These are phyloP conservation scores for Nothoprocta perdicaria DNA, from an alignment of 2,113 vertebrate species.

Conservation along the genomic window DNA sequence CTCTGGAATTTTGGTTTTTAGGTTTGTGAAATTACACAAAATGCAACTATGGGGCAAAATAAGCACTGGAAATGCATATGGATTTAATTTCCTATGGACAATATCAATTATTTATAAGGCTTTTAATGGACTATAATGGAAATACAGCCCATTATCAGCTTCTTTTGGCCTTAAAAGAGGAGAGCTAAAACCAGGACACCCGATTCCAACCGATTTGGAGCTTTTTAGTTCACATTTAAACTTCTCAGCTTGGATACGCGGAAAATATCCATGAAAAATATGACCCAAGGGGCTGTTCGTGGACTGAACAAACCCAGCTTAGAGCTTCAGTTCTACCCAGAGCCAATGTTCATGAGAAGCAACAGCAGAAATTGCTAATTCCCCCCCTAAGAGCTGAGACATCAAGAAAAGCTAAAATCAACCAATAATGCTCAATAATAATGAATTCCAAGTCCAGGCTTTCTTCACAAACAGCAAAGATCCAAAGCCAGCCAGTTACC, in stretches of 20 bases:
- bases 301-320: neutral
- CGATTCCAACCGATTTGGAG: neutral
- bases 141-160: neutral
- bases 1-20: rapidly evolving
- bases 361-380: neutral
- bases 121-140: no score
- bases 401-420: neutral
- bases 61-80: neutral
- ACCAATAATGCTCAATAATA: neutral
- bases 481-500: neutral
- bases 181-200: neutral
- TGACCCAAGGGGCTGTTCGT: neutral
- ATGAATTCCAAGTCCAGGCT: neutral
- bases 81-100: neutral
- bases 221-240: neutral
- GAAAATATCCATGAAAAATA: neutral
- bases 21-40: neutral
- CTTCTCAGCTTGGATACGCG: neutral
- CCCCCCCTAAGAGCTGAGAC: neutral
- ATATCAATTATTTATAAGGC: neutral
- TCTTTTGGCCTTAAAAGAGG: neutral
- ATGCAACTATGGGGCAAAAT: neutral
- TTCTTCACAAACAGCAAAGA: neutral
- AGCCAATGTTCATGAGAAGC: neutral
- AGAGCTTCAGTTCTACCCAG: neutral